phyloP scores from a whole-genome alignment of 2,888 invertebrate genomes.

The Mythimna pallens region DNA sequence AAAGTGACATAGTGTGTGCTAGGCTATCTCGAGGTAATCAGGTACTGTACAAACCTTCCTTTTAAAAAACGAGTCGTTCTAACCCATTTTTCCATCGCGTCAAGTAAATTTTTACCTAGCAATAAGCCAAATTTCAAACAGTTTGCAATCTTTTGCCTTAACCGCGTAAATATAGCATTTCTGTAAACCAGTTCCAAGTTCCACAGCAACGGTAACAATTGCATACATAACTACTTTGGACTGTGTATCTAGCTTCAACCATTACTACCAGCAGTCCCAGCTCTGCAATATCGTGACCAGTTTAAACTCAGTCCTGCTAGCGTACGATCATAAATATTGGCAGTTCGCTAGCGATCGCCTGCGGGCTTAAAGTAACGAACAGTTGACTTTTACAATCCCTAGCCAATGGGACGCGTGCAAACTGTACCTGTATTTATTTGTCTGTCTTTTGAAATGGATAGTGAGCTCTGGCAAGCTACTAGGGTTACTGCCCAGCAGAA shows the following conservation, averaged over 20 bases:
- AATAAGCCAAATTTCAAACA: too few relatives aligned
- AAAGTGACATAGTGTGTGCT: too few relatives aligned
- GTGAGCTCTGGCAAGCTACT: background rate
- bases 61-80: too few relatives aligned
- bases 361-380: constrained; percentile 25
- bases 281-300: background rate
- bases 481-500: background rate
- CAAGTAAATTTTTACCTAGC: too few relatives aligned
- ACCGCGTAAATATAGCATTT: background rate
- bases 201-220: background rate
- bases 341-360: constrained; percentile 29
- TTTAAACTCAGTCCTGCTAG: constrained; percentile 4
- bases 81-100: too few relatives aligned
- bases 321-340: constrained; percentile 35
- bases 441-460: constrained; percentile 8
- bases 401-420: background rate
- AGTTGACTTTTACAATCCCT: constrained; percentile 35
- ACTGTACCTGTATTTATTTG: constrained; percentile 26
- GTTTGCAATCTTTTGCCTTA: too few relatives aligned
- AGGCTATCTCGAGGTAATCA: too few relatives aligned
- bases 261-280: background rate
- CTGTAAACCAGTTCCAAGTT: background rate
- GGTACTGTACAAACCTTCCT: too few relatives aligned
- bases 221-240: background rate
- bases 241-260: background rate